Base-by-base conservation (phyloP, 2,888 invertebrate species). In the Perithous albicinctus region DNA sequence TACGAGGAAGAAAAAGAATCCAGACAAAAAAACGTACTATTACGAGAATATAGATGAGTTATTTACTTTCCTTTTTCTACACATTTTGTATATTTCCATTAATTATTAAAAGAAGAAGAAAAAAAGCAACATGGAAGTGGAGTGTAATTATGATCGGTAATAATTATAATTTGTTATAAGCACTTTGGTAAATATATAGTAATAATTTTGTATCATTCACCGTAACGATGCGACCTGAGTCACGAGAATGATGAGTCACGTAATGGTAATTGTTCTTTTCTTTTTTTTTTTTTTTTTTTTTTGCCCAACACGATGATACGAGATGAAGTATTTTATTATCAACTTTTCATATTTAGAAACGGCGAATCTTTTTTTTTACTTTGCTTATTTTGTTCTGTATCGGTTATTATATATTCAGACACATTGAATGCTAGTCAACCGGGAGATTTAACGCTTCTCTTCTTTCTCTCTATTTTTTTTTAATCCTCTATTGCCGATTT, bases 1-100 rank as follows among this genome's bases (percentile, higher is more conserved):
- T 73, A 80, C 74, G 69, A 54, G 67, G 77, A 78, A 67, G 80
- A 77, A 77, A 64, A 70, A 51, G 26, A 12, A 23, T 2, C 32
- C 69, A 75, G 73, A 85, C 80, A 84, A 61, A 56, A 56, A 82
- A 73, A 54, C n/a, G 23, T 70, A 56, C 56, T 54, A 56, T 70
- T 56, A 70, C 43, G 32, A 72, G 69, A 80, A 74, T 76, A 67
- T 80, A 81, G 80, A 78, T 41, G 43, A 83, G 67, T 83, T n/a
- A n/a, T n/a, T 89, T 87, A 84, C 82, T 88, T 89, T 89, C 86
- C 86, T 87, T 89, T 89, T 89, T 88, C 89, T 89, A 88, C 87
- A 85, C 87, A 86, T 88, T 89, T 89, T 89, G 87, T 89, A 88
- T 88, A 88, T 88, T 86, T 86, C 86, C 85, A 86, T 69, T 86